Evolutionary conservation across 2,113 vertebrate species (phyloP).

Genomic region (Podarcis raffonei): DNA sequence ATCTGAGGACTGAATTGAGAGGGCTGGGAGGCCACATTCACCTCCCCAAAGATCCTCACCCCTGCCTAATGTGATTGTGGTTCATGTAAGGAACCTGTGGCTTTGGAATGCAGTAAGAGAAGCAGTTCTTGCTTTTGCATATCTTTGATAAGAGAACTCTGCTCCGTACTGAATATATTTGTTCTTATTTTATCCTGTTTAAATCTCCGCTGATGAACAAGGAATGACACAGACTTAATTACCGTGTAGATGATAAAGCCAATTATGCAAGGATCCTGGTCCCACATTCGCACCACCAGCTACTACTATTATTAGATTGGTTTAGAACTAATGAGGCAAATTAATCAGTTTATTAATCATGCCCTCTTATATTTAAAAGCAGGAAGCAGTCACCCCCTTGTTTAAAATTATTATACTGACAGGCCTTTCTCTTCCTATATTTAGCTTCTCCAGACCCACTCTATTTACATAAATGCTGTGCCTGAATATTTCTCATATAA

Average conservation of each 20-base stretch:
- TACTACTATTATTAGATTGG: constrained; percentile 32
- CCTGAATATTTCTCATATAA: constrained; percentile 50
- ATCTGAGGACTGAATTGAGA: too few species aligned
- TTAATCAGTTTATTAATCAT: constrained; percentile 38
- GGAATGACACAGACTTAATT: constrained; percentile 41
- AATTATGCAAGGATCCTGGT: constrained; percentile 34
- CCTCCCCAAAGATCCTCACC: too few species aligned
- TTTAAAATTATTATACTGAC: not conserved
- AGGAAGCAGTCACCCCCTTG: constrained; percentile 15
- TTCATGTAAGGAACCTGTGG: not conserved
- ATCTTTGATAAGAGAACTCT: not conserved
- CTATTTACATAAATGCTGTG: constrained; percentile 37
- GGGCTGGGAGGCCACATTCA: too few species aligned
- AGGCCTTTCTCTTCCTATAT: not conserved
- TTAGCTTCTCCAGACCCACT: constrained; percentile 4
- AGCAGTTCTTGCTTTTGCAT: not conserved
- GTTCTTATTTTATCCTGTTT: not conserved
- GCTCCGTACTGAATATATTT: not conserved
- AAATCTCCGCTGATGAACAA: constrained; percentile 23
- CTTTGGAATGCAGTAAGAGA: constrained; percentile 4
- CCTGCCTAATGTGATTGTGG: not conserved
- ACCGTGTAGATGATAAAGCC: not conserved
- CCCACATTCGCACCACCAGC: constrained; percentile 20
- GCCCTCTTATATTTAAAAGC: constrained; percentile 22
- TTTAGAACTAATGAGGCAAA: constrained; percentile 15